Conservation (phyloP, 2,888 invertebrate species). For the Drosophila testacea region DNA sequence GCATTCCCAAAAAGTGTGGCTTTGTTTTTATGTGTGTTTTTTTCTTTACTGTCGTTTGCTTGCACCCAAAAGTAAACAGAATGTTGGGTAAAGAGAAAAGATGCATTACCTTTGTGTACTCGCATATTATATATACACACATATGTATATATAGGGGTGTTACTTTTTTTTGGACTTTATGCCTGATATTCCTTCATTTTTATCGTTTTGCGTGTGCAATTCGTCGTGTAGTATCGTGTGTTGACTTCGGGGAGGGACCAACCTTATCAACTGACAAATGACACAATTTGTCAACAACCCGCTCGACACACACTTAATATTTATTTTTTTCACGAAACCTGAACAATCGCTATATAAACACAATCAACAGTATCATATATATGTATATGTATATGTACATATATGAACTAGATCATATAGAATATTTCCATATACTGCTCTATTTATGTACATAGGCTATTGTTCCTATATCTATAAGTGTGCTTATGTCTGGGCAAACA, state of each 20-base stretch:
- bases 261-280: slow-evolving; percentile 61
- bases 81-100: slow-evolving; percentile 1
- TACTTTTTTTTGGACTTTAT: slow-evolving; percentile 22
- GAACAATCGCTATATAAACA: slow-evolving; percentile 17
- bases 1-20: slow-evolving; percentile 1
- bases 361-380: slow-evolving; percentile 31
- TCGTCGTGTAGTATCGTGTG: slow-evolving; percentile 33
- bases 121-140: slow-evolving; percentile 2
- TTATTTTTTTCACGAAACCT: slow-evolving; percentile 41
- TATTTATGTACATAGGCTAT: slow-evolving; percentile 50
- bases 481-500: slow-evolving; percentile 55
- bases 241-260: slow-evolving; percentile 26
- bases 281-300: slow-evolving; percentile 62
- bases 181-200: slow-evolving; percentile 17
- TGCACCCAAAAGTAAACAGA: slow-evolving; percentile 38
- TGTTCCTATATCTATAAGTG: slow-evolving; percentile 12
- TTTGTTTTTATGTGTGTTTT: slow-evolving; percentile 21
- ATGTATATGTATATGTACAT: slow-evolving; percentile 2
- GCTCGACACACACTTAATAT: slow-evolving; percentile 21
- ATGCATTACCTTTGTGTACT: slow-evolving; percentile 8
- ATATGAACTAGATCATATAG: slow-evolving; percentile 14
- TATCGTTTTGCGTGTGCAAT: slow-evolving; percentile 26
- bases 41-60: slow-evolving; percentile 8
- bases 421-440: slow-evolving; percentile 47
- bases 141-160: slow-evolving; percentile 1